Evolutionary conservation across 2,888 invertebrate genomes (phyloP), one percentile per base, ranked within the genome.

Genomic region (Thera britannica): DNA sequence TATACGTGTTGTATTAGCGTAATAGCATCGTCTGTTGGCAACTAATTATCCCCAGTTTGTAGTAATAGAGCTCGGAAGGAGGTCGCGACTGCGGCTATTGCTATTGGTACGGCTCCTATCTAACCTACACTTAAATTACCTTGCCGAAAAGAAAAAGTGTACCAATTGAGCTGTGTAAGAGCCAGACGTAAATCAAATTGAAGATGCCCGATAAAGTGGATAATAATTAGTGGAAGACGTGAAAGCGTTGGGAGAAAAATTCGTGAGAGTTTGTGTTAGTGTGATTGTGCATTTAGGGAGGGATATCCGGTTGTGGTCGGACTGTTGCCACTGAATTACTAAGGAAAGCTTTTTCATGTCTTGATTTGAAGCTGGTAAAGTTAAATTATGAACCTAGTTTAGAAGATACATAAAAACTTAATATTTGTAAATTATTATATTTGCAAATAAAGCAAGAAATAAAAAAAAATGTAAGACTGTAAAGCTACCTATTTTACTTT

Each of bases 231-330:
- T 91, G 89, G 93, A 90, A 90, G 91, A 89, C 85, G 93, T 89
- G 93, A 93, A 93, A 93, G 93, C 83, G 92, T 90, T 92, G 93
- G 91, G 93, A 93, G 93, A 92, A 92, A 93, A 92, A 93, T 92
- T 93, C 92, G 93, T 93, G 92, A 92, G 93, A 93, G 91, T 88
- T 89, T 88, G 86, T 85, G 88, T 89, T 90, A 88, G 89, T 92
- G 88, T 90, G 91, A 93, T 93, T 92, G 92, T 93, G 90, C 87
- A 90, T 89, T 90, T 90, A 89, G 86, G 83, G 88, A 84, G 84
- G 88, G 84, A 88, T 88, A 90, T 92, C 92, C 92, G 93, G 91
- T 89, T 86, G 83, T 75, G 82, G 82, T 69, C 70, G 72, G 71
- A 69, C 65, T 67, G 71, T 65, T 67, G 63, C 65, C 38, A 63